Percentiles rank a stretch among this genome's conserved stretches.
phyloP scores from a whole-genome alignment of 2,797 vertebrate genomes.

The Buphagus erythrorhynchus region DNA sequence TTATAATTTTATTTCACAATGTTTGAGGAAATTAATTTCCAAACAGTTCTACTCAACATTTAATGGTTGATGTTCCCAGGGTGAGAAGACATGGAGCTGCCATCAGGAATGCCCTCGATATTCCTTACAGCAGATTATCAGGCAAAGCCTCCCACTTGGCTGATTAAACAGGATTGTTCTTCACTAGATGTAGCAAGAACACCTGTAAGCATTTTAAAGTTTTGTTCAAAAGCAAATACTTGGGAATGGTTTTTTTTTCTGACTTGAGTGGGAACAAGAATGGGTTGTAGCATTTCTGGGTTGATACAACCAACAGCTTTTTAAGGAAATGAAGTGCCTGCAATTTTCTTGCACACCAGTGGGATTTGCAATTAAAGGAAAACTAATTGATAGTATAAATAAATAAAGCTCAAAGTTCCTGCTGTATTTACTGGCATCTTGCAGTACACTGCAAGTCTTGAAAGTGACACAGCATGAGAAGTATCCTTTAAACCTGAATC shows the following conservation, averaged over 20 bases:
- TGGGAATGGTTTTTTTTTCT: background rate
- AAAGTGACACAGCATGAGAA: background rate
- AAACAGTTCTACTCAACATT: background rate
- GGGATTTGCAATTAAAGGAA: background rate
- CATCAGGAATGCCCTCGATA: background rate
- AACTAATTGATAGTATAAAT: background rate
- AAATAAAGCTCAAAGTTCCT: background rate
- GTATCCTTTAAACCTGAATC: background rate
- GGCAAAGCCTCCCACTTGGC: background rate
- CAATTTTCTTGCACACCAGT: background rate
- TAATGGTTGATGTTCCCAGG: background rate
- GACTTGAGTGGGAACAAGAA: background rate
- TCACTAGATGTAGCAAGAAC: background rate
- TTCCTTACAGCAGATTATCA: background rate
- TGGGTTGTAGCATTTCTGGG: background rate
- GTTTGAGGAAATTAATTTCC: background rate
- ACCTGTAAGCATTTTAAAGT: background rate
- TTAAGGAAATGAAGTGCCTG: background rate
- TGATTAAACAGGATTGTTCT: background rate
- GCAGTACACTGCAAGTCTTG: background rate
- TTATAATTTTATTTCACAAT: background rate
- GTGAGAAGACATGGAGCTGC: background rate
- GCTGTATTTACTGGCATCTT: background rate
- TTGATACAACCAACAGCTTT: background rate
- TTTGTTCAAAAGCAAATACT: background rate